Evolutionary conservation across 2,113 vertebrate species (phyloP).

Genomic region (Rattus rattus): DNA sequence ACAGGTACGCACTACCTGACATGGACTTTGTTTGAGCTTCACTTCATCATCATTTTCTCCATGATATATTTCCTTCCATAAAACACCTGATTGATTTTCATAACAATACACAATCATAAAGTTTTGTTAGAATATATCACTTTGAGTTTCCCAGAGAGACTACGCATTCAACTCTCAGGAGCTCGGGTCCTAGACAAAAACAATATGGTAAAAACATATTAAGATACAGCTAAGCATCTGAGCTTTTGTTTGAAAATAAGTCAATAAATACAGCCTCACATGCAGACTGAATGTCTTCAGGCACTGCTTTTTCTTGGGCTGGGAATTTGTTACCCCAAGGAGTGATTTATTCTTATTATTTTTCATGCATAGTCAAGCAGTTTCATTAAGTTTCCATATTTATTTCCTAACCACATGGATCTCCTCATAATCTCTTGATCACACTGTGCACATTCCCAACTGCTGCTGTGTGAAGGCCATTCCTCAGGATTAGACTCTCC

Average conservation of each 20-base stretch:
- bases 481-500: not conserved
- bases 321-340: not conserved
- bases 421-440: not conserved
- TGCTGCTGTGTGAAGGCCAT: not conserved
- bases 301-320: not conserved
- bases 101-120: not conserved
- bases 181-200: not conserved
- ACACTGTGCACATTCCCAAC: not conserved
- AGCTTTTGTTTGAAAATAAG: constrained; percentile 25
- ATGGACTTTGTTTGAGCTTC: not conserved
- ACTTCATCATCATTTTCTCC: not conserved
- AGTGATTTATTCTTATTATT: constrained; percentile 37
- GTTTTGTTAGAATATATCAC: not conserved
- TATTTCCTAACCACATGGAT: not conserved
- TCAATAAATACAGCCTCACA: not conserved
- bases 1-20: too few species aligned
- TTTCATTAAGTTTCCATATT: constrained; percentile 28
- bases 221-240: not conserved
- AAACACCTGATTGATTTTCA: not conserved
- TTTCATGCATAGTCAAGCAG: constrained; percentile 17
- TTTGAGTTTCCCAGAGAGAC: not conserved
- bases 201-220: not conserved
- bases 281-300: not conserved
- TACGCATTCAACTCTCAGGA: not conserved
- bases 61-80: not conserved